Percentiles rank a stretch among this genome's conserved stretches.
These are phyloP conservation scores for Stenopsyche tienmushanensis DNA, from an alignment of 1,140 invertebrate species.

Conservation along the genomic window DNA sequence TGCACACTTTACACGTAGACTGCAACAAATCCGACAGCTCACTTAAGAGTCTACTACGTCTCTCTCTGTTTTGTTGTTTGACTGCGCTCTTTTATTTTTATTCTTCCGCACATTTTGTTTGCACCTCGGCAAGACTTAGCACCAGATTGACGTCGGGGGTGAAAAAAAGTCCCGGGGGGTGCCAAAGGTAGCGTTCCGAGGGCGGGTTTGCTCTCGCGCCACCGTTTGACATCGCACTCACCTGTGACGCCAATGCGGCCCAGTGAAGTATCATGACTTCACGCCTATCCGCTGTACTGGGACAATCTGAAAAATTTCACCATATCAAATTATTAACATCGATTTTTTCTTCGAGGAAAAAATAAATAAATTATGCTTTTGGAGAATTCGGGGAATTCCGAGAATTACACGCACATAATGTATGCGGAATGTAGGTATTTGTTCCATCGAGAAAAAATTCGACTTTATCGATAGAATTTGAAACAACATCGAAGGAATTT, in stretches of 20 bases:
- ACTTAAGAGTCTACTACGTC: conserved; percentile 20
- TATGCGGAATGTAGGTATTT: no score
- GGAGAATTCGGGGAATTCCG: no score
- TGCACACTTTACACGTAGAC: conserved; percentile 25
- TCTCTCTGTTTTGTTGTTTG: conserved; percentile 22
- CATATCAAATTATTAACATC: no score
- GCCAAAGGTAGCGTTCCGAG: neutral
- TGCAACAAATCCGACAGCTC: conserved; percentile 24
- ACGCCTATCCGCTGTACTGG: neutral
- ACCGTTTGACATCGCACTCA: conserved; percentile 13
- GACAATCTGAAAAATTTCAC: conserved; percentile 15
- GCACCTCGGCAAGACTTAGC: conserved; percentile 18
- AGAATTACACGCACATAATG: no score
- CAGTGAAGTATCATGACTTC: conserved; percentile 15
- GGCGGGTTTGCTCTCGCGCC: neutral
- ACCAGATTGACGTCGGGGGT: conserved; percentile 6
- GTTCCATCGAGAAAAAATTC: no score
- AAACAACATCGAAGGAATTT: no score
- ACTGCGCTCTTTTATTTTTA: conserved; percentile 26
- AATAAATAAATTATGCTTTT: no score
- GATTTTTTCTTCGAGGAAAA: no score
- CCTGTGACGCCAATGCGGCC: conserved; percentile 1
- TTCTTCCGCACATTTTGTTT: conserved; percentile 32
- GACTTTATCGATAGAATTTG: no score
- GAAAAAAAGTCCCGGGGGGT: neutral